phyloP scores from a whole-genome alignment of 2,113 vertebrate species.

The Vimba vimba region DNA sequence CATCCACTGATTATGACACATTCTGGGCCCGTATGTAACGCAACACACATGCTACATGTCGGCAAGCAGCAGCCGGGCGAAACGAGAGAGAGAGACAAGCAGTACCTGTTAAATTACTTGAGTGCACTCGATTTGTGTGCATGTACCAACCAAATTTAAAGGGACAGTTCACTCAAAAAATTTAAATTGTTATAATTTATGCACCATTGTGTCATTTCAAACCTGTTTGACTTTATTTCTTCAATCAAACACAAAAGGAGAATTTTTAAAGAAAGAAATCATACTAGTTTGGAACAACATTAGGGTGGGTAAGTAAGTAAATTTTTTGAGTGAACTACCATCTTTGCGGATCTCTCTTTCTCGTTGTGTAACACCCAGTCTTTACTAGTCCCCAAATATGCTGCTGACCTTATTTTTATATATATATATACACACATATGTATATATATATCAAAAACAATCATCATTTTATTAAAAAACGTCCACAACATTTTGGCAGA shows the following conservation, averaged over 20 bases:
- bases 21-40: slow-evolving; percentile 48
- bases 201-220: background rate
- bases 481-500: slow-evolving; percentile 70
- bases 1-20: slow-evolving; percentile 32
- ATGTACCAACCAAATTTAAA: background rate
- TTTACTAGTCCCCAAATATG: slow-evolving; percentile 60
- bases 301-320: background rate
- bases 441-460: slow-evolving; percentile 56
- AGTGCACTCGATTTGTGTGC: slow-evolving; percentile 20
- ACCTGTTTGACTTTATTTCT: background rate
- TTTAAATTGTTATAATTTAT: background rate
- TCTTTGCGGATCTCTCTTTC: background rate
- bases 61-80: slow-evolving; percentile 76
- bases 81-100: slow-evolving; percentile 63
- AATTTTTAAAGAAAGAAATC: too few relatives aligned
- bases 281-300: too few relatives aligned
- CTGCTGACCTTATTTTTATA: slow-evolving; percentile 52
- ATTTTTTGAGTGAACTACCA: background rate
- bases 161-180: background rate
- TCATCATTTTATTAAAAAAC: slow-evolving; percentile 50
- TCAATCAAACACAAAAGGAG: background rate
- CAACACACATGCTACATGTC: slow-evolving; percentile 81
- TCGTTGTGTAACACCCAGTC: background rate
- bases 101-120: background rate
- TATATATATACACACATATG: slow-evolving; percentile 1